These are phyloP conservation scores for Acanthosoma haemorrhoidale DNA, from an alignment of 2,888 invertebrate species.

Conservation along the genomic window DNA sequence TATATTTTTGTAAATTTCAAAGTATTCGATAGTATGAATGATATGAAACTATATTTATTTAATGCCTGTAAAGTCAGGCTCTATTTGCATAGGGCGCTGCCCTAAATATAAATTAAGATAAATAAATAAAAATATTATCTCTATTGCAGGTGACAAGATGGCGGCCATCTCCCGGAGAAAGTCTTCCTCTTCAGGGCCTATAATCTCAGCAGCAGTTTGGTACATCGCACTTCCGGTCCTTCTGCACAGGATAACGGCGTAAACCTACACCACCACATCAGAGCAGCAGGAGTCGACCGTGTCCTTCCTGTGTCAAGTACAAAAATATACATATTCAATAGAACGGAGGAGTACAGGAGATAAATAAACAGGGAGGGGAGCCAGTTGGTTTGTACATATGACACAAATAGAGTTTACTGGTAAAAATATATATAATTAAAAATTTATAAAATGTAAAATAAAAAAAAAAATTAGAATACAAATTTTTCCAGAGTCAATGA, in stretches of 20 bases:
- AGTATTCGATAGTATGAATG: no score
- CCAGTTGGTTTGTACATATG: slow-evolving; percentile 9
- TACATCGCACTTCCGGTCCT: slow-evolving; percentile 44
- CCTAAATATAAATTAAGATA: no score
- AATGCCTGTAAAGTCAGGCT: no score
- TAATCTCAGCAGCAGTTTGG: slow-evolving; percentile 44
- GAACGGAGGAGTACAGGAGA: not conserved
- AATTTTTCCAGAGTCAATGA: not conserved
- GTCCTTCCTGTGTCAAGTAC: not conserved
- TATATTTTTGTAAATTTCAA: no score
- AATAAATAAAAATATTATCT: not conserved
- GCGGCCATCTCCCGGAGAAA: slow-evolving; percentile 81
- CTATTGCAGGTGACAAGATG: slow-evolving; percentile 74
- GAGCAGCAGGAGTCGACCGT: not conserved
- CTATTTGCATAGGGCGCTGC: no score
- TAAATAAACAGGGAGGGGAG: not conserved
- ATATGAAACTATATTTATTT: no score
- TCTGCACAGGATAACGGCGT: slow-evolving; percentile 31
- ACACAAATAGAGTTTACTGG: slow-evolving; percentile 18
- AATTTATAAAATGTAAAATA: slow-evolving; percentile 11
- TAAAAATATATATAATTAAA: not conserved
- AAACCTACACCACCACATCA: slow-evolving; percentile 7
- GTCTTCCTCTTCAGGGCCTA: slow-evolving; percentile 47
- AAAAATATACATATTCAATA: no score
- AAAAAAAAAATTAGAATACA: not conserved